A percentile compares a stretch with the other conserved stretches of the same genome.
These are phyloP conservation scores for Formicarius rufipectus DNA, from an alignment of 2,113 vertebrate genomes.

Conservation along the genomic window DNA sequence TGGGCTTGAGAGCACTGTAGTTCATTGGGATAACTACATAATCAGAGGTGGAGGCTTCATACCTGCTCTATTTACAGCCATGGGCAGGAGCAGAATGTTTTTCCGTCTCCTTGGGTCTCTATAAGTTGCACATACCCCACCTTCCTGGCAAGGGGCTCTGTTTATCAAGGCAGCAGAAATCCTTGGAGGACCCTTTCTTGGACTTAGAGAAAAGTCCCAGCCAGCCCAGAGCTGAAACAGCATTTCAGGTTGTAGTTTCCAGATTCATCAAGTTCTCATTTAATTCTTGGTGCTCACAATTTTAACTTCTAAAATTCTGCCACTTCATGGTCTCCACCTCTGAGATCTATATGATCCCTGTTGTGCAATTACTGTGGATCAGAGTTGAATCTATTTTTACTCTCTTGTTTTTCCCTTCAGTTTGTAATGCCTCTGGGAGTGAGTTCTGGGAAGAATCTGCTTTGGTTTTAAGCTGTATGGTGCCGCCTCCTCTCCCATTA, in stretches of 20 bases:
- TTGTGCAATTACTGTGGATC: slow-evolving; percentile 62
- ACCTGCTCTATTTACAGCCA: neutral
- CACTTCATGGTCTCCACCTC: slow-evolving; percentile 35
- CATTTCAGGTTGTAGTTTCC: neutral
- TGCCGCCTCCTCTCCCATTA: slow-evolving; percentile 64
- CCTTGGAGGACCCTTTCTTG: neutral
- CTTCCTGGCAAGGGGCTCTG: neutral
- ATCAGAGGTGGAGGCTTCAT: neutral
- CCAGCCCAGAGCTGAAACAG: neutral
- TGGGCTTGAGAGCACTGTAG: neutral
- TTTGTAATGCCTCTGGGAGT: slow-evolving; percentile 46
- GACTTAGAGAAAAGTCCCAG: neutral
- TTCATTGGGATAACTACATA: neutral
- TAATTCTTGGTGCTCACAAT: neutral
- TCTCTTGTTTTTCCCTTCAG: slow-evolving; percentile 56
- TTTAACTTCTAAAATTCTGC: slow-evolving; percentile 39
- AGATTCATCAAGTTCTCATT: neutral
- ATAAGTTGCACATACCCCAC: neutral
- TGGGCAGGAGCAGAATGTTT: neutral
- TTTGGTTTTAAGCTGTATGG: slow-evolving; percentile 53
- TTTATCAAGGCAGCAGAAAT: neutral
- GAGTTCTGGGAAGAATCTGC: slow-evolving; percentile 58
- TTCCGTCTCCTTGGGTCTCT: neutral
- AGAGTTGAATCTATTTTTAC: slow-evolving; percentile 66
- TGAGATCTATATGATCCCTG: slow-evolving; percentile 27